Conservation (phyloP, 2,797 vertebrate species). For the Gastrophryne carolinensis region DNA sequence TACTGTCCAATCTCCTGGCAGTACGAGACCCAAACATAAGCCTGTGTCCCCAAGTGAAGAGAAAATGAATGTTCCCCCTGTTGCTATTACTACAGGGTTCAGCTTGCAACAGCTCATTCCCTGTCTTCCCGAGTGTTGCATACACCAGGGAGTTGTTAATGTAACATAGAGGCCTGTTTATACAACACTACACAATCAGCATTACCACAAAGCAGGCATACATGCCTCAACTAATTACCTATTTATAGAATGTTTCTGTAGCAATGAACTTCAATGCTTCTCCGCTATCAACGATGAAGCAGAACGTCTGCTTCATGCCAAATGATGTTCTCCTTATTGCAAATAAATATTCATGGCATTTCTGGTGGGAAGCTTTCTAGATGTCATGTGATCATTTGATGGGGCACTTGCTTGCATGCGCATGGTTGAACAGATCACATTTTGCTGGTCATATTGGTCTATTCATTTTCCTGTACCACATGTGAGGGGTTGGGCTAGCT, state of each 20-base stretch:
- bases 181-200: conserved; percentile 10
- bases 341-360: not conserved
- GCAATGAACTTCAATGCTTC: not conserved
- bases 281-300: not conserved
- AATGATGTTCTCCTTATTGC: not conserved
- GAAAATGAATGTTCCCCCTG: too few relatives aligned
- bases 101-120: not conserved
- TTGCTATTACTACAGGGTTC: too few relatives aligned
- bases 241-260: not conserved
- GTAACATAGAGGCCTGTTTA: not conserved
- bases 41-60: too few relatives aligned
- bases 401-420: too few relatives aligned
- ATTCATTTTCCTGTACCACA: too few relatives aligned
- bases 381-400: too few relatives aligned
- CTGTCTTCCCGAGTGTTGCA: not conserved
- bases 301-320: not conserved
- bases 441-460: too few relatives aligned
- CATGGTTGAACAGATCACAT: too few relatives aligned
- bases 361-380: too few relatives aligned
- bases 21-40: too few relatives aligned
- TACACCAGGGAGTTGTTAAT: conserved; percentile 1
- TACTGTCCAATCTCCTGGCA: too few relatives aligned
- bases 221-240: conserved; percentile 5
- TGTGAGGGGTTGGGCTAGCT: too few relatives aligned
- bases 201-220: not conserved